Evolutionary conservation across 2,888 invertebrate species (phyloP).

Genomic region (Hedychridium roseum): DNA sequence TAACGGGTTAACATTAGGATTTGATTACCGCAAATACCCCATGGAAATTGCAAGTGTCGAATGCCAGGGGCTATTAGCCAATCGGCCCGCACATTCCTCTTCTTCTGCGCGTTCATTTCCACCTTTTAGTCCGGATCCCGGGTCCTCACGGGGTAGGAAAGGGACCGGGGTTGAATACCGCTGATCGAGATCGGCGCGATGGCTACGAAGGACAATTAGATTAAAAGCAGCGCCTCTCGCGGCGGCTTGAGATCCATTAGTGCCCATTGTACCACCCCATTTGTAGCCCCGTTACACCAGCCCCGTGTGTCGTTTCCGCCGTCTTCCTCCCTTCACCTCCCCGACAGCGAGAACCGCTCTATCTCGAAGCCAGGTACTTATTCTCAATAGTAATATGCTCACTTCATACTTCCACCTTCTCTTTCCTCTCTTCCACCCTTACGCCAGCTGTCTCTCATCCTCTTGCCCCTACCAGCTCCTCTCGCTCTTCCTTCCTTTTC

Average conservation of each 20-base stretch:
- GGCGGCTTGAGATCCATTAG: slow-evolving; percentile 64
- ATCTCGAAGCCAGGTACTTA: slow-evolving; percentile 63
- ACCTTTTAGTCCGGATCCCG: too few species aligned
- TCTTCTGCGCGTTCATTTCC: too few species aligned
- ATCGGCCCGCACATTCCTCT: too few species aligned
- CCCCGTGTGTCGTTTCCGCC: slow-evolving; percentile 43
- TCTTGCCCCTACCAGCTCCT: slow-evolving; percentile 17
- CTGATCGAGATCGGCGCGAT: slow-evolving; percentile 47
- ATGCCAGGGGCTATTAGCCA: too few species aligned
- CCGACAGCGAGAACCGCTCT: too few species aligned
- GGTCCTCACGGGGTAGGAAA: too few species aligned
- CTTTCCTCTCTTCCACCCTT: slow-evolving; percentile 21
- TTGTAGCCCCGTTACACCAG: slow-evolving; percentile 55
- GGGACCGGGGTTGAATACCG: slow-evolving; percentile 45
- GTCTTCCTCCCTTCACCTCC: slow-evolving; percentile 39
- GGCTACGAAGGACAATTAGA: slow-evolving; percentile 62
- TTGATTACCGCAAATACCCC: too few species aligned
- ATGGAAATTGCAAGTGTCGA: too few species aligned
- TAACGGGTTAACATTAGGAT: too few species aligned
- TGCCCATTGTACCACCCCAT: slow-evolving; percentile 63
- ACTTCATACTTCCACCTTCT: slow-evolving; percentile 59
- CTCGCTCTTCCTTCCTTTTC: slow-evolving; percentile 26
- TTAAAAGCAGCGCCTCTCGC: slow-evolving; percentile 64
- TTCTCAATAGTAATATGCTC: slow-evolving; percentile 65
- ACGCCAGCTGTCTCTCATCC: slow-evolving; percentile 7